Base-by-base conservation (phyloP, 2,888 invertebrate genomes). In the Watsonalla cultraria region DNA sequence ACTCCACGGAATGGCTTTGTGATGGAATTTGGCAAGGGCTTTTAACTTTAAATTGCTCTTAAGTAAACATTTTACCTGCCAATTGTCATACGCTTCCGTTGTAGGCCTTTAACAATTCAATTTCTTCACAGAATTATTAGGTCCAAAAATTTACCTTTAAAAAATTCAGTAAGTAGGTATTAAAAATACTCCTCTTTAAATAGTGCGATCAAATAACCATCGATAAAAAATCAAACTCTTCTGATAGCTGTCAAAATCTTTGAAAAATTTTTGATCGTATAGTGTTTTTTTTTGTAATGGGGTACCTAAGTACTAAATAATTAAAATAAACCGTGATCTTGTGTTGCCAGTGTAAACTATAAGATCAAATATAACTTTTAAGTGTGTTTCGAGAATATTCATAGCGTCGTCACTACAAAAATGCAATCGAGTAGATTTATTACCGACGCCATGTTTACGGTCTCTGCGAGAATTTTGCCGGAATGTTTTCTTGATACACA, bases 11-110 rank as follows among this genome's bases (percentile, higher is more conserved):
- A 73, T 61, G 73, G 76, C 76, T 78, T 81, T 80, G 76, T 82
- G 78, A 84, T 73, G 74, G 80, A 78, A 84, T 84, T 84, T 78
- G 80, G 76, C 79, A 78, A 72, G 82, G 82, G 78, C 82, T 84
- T 84, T 87, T 86, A 82, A 75, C 83, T 79, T 49, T 76, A 82
- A 84, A 89, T 86, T 84, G 86, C 80, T 77, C 81, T 72, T 78
- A 73, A 76, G 82, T 83, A 86, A 88, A 86, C 83, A 84, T 83
- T 85, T 81, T 87, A 89, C 87, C 87, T 88, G 90, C 74, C 86
- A 83, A 83, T 80, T 78, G 75, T 89, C 85, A 90, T 82, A 70
- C 73, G 77, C 70, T 80, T 81, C 81, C 79, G 73, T 66, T 64
- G 71, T 76, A 77, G 71, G 66, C 46, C 50, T 55, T 63, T 74